A percentile compares a stretch with the other conserved stretches of the same genome.
phyloP scores from a whole-genome alignment of 2,888 invertebrate species.

The Hypomecis atomaria region DNA sequence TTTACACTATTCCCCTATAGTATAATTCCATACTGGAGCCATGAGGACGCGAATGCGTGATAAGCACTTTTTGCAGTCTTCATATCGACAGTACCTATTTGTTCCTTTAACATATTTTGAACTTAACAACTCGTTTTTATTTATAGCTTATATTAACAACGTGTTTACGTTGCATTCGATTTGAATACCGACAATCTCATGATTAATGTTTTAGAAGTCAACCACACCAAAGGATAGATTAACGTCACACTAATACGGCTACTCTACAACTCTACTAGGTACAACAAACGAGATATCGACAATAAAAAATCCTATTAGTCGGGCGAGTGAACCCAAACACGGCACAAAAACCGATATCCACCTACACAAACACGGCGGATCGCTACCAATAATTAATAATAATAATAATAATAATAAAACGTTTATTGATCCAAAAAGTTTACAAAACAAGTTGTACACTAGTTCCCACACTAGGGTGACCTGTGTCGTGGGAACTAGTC shows the following conservation, averaged over 20 bases:
- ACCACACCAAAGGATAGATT: conserved; percentile 64
- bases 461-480: too few relatives aligned
- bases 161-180: conserved; percentile 48
- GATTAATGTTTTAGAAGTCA: conserved; percentile 61
- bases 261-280: conserved; percentile 48
- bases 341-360: conserved; percentile 68
- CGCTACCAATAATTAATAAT: conserved; percentile 78
- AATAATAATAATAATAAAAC: too few relatives aligned
- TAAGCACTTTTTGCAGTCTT: too few relatives aligned
- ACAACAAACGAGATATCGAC: conserved; percentile 53
- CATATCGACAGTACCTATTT: too few relatives aligned
- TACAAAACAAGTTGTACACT: too few relatives aligned
- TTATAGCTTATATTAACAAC: conserved; percentile 16
- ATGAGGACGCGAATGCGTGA: too few relatives aligned
- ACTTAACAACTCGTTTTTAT: too few relatives aligned
- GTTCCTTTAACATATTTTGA: too few relatives aligned
- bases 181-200: conserved; percentile 56
- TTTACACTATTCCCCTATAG: too few relatives aligned
- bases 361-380: conserved; percentile 59
- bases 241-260: conserved; percentile 72
- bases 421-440: too few relatives aligned
- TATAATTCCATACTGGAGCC: too few relatives aligned
- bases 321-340: conserved; percentile 67
- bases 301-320: conserved; percentile 78
- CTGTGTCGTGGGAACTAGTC: too few relatives aligned